Percentiles rank a stretch among this genome's conserved stretches.
Conservation (phyloP, 1,140 invertebrate species). For the Adelges cooleyi region DNA sequence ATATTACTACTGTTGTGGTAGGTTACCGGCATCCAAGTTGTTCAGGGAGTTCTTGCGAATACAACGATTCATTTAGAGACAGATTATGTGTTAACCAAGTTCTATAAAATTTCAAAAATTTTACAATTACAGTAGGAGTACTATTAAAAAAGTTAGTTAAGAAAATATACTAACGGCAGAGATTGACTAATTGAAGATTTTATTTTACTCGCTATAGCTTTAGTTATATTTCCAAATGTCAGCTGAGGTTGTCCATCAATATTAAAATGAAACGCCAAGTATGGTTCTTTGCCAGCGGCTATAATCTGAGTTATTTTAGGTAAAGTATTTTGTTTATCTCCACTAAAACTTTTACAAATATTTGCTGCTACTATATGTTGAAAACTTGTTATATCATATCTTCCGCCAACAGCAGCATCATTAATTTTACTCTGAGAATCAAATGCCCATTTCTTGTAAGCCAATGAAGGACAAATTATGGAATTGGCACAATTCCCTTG, state of each 20-base stretch:
- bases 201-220: conserved; percentile 77
- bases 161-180: conserved; percentile 54
- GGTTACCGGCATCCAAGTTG: conserved; percentile 19
- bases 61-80: not conserved
- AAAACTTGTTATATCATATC: conserved; percentile 64
- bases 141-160: not conserved
- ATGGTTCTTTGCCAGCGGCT: conserved; percentile 70
- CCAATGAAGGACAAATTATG: conserved; percentile 46
- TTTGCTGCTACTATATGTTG: conserved; percentile 76
- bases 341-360: conserved; percentile 62
- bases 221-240: conserved; percentile 70
- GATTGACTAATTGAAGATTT: conserved; percentile 60
- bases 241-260: conserved; percentile 68
- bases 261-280: conserved; percentile 77
- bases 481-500: conserved; percentile 56
- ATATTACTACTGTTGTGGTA: no score
- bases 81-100: conserved; percentile 1
- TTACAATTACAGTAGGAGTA: no score
- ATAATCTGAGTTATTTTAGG: conserved; percentile 66
- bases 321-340: conserved; percentile 49
- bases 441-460: conserved; percentile 75
- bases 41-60: conserved; percentile 4
- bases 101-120: not conserved
- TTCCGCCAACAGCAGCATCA: conserved; percentile 66
- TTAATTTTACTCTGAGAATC: conserved; percentile 59